Conservation (phyloP, 2,888 invertebrate species). For the Sphecodes monilicornis region DNA sequence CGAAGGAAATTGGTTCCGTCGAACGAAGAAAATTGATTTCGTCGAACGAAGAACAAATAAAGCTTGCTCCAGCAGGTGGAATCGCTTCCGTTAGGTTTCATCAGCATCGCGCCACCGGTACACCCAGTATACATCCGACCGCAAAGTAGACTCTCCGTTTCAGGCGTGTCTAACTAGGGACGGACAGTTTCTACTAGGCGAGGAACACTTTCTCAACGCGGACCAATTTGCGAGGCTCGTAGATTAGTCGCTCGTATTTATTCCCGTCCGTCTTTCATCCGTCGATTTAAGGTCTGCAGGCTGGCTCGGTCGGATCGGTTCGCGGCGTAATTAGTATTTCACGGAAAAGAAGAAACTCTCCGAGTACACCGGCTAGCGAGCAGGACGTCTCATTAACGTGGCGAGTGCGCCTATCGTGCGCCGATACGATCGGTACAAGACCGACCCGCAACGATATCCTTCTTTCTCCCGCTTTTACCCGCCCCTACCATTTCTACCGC, state of each 20-base stretch:
- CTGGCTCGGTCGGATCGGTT: neutral
- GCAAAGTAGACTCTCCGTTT: constrained; percentile 19
- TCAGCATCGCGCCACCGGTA: constrained; percentile 1
- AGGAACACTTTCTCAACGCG: constrained; percentile 43
- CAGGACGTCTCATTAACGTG: constrained; percentile 34
- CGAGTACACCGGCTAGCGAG: neutral
- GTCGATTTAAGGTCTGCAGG: constrained; percentile 36
- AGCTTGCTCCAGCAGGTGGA: neutral
- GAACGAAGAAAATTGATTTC: neutral
- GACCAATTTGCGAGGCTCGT: constrained; percentile 49
- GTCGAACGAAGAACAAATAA: neutral
- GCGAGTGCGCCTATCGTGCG: constrained; percentile 12
- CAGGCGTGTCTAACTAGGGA: constrained; percentile 46
- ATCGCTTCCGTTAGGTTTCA: neutral
- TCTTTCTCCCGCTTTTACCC: neutral
- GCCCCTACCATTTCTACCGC: neutral
- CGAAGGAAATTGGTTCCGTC: neutral
- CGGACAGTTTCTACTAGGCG: constrained; percentile 52
- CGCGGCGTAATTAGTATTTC: constrained; percentile 16
- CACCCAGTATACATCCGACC: neutral
- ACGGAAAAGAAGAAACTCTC: constrained; percentile 26
- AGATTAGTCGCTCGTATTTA: constrained; percentile 52
- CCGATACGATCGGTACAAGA: constrained; percentile 18
- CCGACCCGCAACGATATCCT: neutral
- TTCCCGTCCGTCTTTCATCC: constrained; percentile 51